Conservation (phyloP, 2,888 invertebrate species). For the Clitarchus hookeri region DNA sequence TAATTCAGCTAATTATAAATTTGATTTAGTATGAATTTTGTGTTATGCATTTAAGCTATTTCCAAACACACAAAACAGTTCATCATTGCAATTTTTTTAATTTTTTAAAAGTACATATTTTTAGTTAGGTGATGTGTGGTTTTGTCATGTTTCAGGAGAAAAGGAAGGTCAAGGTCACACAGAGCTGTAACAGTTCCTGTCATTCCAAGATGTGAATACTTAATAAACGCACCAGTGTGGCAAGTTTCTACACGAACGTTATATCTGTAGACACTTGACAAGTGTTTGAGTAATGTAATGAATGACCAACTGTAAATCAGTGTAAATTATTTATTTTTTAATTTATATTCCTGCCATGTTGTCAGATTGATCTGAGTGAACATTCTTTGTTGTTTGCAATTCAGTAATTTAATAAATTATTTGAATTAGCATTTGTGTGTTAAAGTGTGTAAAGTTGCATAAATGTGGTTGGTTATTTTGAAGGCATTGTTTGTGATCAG, state of each 20-base stretch:
- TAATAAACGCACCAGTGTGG: neutral
- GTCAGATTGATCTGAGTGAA: conserved; percentile 14
- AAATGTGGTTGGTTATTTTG: neutral
- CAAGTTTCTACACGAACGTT: conserved; percentile 14
- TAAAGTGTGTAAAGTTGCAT: conserved; percentile 2
- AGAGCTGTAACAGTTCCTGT: conserved; percentile 11
- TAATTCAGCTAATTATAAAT: too few relatives aligned
- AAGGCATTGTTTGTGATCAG: neutral
- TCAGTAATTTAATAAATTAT: conserved; percentile 14
- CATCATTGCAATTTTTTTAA: neutral
- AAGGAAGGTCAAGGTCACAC: neutral
- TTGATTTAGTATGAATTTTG: too few relatives aligned
- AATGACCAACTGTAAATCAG: neutral
- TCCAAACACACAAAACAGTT: too few relatives aligned
- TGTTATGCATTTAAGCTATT: too few relatives aligned
- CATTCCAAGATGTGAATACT: conserved; percentile 14
- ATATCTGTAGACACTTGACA: conserved; percentile 8
- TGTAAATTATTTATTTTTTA: conserved; percentile 14
- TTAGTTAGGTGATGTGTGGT: too few relatives aligned
- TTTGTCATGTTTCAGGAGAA: neutral
- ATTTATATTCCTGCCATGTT: conserved; percentile 2
- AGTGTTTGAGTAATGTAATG: neutral
- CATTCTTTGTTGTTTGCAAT: neutral
- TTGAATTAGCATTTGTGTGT: neutral
- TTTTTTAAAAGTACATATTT: neutral